Conservation (phyloP, 2,797 vertebrate species). For the Lerista edwardsae region DNA sequence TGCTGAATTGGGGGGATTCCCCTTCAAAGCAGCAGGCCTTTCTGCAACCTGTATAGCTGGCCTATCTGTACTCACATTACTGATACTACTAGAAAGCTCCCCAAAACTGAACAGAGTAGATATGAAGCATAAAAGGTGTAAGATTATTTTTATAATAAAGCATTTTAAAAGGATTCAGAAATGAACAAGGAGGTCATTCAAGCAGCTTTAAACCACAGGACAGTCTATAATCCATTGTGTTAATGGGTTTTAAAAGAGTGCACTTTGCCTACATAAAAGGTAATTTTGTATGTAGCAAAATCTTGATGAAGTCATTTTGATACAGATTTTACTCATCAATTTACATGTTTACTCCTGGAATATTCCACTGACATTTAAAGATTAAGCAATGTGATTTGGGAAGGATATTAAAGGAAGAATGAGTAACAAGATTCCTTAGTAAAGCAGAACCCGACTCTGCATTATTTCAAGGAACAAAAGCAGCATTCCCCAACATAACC, state of each 20-base stretch:
- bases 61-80: not conserved
- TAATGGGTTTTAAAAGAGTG: not conserved
- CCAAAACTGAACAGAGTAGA: not conserved
- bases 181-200: not conserved
- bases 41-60: not conserved
- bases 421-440: not conserved
- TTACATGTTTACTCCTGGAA: constrained; percentile 11
- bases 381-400: not conserved
- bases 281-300: constrained; percentile 6
- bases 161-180: not conserved
- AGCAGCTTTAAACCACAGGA: not conserved
- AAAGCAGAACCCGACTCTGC: not conserved
- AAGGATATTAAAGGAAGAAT: not conserved
- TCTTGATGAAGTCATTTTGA: not conserved
- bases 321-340: constrained; percentile 1
- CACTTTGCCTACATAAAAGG: not conserved
- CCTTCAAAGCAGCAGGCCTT: not conserved
- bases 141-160: not conserved
- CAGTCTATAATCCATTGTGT: not conserved
- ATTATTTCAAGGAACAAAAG: constrained; percentile 7
- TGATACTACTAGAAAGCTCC: not conserved
- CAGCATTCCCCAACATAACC: not conserved
- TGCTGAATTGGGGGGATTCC: not conserved
- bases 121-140: not conserved
- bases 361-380: not conserved